Percentiles rank a stretch among this genome's conserved stretches.
Conservation (phyloP, 2,888 invertebrate species). For the Drosophila merina region DNA sequence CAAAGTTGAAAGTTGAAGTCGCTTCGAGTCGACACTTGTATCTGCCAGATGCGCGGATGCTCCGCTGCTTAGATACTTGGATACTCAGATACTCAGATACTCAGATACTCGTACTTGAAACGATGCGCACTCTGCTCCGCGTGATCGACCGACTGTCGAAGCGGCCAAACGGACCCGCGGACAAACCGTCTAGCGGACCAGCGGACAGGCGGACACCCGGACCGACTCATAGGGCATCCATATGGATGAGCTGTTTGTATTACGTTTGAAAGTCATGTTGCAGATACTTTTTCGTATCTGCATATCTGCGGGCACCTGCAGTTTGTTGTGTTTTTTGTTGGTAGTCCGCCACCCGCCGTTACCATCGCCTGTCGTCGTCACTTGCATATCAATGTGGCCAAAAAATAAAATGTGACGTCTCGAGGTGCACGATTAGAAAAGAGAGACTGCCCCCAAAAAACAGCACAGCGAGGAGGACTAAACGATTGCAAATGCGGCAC, state of each 20-base stretch:
- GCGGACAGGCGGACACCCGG: conserved; percentile 10
- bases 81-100: conserved; percentile 4
- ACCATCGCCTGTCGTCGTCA: conserved; percentile 53
- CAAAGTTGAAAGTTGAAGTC: conserved; percentile 76
- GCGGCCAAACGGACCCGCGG: conserved; percentile 52
- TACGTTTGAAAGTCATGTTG: conserved; percentile 78
- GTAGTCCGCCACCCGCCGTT: conserved; percentile 26
- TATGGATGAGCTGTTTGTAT: conserved; percentile 75
- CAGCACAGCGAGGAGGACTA: not conserved
- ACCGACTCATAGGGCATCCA: conserved; percentile 54
- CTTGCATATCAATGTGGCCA: conserved; percentile 72
- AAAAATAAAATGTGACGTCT: conserved; percentile 71
- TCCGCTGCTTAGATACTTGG: not conserved
- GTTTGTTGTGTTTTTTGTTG: not conserved
- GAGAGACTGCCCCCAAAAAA: conserved; percentile 34
- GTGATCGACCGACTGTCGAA: conserved; percentile 78
- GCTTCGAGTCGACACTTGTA: conserved; percentile 50
- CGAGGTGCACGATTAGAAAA: conserved; percentile 63
- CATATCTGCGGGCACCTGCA: conserved; percentile 70
- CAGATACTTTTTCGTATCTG: conserved; percentile 61
- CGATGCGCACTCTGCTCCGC: conserved; percentile 51
- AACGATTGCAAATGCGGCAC: not conserved
- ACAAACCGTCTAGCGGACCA: conserved; percentile 33
- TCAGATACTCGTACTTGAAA: conserved; percentile 36
- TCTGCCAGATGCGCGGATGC: conserved; percentile 34